Evolutionary conservation across 2,888 invertebrate species (phyloP).

Genomic region (Myopa tessellatipennis): DNA sequence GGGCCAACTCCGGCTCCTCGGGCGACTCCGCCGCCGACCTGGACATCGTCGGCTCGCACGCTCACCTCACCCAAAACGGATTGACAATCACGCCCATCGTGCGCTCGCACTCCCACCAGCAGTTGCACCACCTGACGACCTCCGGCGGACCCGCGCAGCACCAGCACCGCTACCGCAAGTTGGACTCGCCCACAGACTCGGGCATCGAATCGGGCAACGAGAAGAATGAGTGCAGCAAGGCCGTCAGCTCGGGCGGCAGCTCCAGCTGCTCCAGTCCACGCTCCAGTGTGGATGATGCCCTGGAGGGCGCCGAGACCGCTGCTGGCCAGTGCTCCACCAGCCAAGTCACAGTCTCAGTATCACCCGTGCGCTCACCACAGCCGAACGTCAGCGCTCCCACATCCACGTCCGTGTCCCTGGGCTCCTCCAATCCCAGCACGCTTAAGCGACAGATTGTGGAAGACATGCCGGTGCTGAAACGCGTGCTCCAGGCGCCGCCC

Average conservation of each 20-base stretch:
- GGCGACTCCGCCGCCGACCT: conserved; percentile 79
- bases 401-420: conserved; percentile 37
- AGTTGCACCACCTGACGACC: conserved; percentile 38
- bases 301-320: conserved; percentile 69
- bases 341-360: conserved; percentile 59
- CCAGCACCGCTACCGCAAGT: conserved; percentile 80
- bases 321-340: conserved; percentile 47
- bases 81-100: conserved; percentile 79
- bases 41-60: conserved; percentile 73
- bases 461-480: conserved; percentile 93
- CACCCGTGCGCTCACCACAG: conserved; percentile 66
- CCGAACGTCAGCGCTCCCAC: conserved; percentile 48
- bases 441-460: conserved; percentile 75
- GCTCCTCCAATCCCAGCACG: conserved; percentile 48
- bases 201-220: conserved; percentile 94
- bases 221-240: conserved; percentile 80
- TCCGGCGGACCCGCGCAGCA: conserved; percentile 54
- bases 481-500: conserved; percentile 92
- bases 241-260: conserved; percentile 78
- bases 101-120: conserved; percentile 60
- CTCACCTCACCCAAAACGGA: conserved; percentile 78
- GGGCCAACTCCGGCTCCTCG: conserved; percentile 82
- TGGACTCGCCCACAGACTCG: conserved; percentile 92
- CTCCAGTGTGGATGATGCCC: conserved; percentile 84
- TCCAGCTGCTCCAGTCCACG: conserved; percentile 89